Base-by-base conservation (phyloP, 2,888 invertebrate genomes). In the Eilema depressum region DNA sequence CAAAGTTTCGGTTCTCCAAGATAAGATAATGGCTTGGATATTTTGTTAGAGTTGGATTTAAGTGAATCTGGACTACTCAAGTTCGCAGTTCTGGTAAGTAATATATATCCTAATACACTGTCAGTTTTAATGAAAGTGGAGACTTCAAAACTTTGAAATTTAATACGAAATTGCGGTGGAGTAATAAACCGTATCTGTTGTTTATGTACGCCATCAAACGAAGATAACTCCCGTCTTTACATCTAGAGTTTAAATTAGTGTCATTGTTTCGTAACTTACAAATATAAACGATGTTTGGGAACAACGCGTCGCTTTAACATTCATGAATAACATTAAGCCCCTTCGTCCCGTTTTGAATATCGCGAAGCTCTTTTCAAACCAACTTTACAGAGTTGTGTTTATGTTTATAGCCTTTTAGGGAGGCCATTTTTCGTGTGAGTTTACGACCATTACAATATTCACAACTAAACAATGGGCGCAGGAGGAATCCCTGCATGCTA, bases 261-360 rank as follows among this genome's bases (percentile, higher is more conserved):
- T 93, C 93, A 93, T 94, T 95, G 93, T 94, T 94, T 93, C 87
- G 91, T 91, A 92, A 94, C 87, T 93, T 93, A 91, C 92, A 91
- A 93, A 92, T 92, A 90, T 91, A 91, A 92, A 92, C 90, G 91
- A 92, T 93, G 90, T 93, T 92, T 92, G 91, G 91, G 90, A 92
- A 91, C 90, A 89, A 87, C 88, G 88, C 89, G 88, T 85, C 87
- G 90, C 90, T 91, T 92, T 88, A 92, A 90, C 91, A 92, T 93
- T 93, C 93, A 94, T 94, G 94, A 94, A 94, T 93, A 93, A 87
- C 90, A 93, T 94, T 92, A 94, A 91, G 86, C 86, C 88, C 86
- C 88, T 90, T 92, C 73, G 76, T 75, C 89, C 89, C 88, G 89
- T 90, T 92, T 92, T 92, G 92, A 93, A 93, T 93, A 93, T 88